Evolutionary conservation across 1,140 invertebrate species (phyloP).

Genomic region (Zaprionus camerounensis): DNA sequence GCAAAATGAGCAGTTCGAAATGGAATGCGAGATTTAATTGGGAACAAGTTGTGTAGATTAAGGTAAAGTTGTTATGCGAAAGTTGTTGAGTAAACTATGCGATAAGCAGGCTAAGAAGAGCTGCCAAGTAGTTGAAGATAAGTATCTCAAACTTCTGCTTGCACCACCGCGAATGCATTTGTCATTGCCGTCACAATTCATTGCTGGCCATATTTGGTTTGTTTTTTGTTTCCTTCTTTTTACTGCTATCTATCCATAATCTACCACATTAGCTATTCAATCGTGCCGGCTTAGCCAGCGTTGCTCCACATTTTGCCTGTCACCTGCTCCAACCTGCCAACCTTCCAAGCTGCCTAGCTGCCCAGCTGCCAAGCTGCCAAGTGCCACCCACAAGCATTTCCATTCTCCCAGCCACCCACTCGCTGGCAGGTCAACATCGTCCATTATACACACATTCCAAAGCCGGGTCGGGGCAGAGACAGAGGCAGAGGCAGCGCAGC

Average conservation of each 20-base stretch:
- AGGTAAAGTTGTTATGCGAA: not conserved
- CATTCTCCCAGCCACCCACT: slow-evolving; percentile 25
- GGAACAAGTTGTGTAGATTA: not conserved
- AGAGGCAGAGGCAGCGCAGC: slow-evolving; percentile 18
- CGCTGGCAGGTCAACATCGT: slow-evolving; percentile 73
- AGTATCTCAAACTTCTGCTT: too few species aligned
- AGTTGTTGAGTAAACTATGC: not conserved
- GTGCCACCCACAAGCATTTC: slow-evolving; percentile 15
- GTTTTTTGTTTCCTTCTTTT: not conserved
- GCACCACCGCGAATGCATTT: slow-evolving; percentile 1
- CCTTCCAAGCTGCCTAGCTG: too few species aligned
- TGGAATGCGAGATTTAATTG: not conserved
- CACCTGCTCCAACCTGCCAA: slow-evolving; percentile 47
- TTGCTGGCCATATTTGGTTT: not conserved
- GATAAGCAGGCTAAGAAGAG: not conserved
- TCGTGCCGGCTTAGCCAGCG: slow-evolving; percentile 56
- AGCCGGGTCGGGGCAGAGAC: slow-evolving; percentile 9
- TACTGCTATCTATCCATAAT: slow-evolving; percentile 51
- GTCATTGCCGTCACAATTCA: slow-evolving; percentile 3
- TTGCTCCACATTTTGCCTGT: slow-evolving; percentile 56
- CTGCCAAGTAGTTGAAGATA: not conserved
- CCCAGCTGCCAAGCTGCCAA: not conserved
- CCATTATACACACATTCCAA: slow-evolving; percentile 56
- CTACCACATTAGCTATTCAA: slow-evolving; percentile 71
- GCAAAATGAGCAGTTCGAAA: slow-evolving; percentile 3